Base-by-base conservation (phyloP, 1,140 invertebrate genomes). In the Triops longicaudatus region DNA sequence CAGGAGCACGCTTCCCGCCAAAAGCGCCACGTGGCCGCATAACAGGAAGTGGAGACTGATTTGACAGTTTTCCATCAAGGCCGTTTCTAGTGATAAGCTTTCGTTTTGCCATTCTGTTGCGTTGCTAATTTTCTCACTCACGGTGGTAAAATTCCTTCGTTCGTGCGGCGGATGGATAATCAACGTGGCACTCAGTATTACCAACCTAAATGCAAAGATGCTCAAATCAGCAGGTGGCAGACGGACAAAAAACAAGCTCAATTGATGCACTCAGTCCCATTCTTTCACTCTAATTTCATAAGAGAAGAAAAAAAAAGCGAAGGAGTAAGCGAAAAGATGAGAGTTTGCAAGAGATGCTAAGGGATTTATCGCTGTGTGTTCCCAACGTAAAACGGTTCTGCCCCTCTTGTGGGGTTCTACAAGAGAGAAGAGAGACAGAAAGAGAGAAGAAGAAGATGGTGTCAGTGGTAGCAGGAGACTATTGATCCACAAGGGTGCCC, bases 21-120 rank as follows among this genome's bases (percentile, higher is more conserved):
- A 85, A 79, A 95, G 88, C 27, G 87, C 87, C 76, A 93, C 83
- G 83, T 94, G 92, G 73, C 89, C 90, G 44, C 93, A 81, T 26
- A 93, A 83, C 82, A 92, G 90, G 81, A 89, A 87, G 86, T 90
- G 88, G 26, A 94, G 80, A 27, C 84, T 80, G 11, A 73, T 76
- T 9, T 81, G 81, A 79, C 86, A 87, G 14, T 43, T 75, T 26
- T 43, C 74, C 41, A n/a, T 42, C 9, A 6, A 73, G 17, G 43
- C 44, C 72, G 14, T 17, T 22, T 77, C 63, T 2, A 63, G 9
- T 31, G 26, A 22, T 31, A 44, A 12, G n/a, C 37, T 76, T 26
- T 26, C 41, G 26, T 28, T 86, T 80, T 86, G 83, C 76, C 82
- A 86, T 37, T 37, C 2, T 7, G 31, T 37, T 37, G 7, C 31